A percentile compares a stretch with the other conserved stretches of the same genome.
phyloP scores from a whole-genome alignment of 2,797 vertebrate species.

The Typhlichthys subterraneus region DNA sequence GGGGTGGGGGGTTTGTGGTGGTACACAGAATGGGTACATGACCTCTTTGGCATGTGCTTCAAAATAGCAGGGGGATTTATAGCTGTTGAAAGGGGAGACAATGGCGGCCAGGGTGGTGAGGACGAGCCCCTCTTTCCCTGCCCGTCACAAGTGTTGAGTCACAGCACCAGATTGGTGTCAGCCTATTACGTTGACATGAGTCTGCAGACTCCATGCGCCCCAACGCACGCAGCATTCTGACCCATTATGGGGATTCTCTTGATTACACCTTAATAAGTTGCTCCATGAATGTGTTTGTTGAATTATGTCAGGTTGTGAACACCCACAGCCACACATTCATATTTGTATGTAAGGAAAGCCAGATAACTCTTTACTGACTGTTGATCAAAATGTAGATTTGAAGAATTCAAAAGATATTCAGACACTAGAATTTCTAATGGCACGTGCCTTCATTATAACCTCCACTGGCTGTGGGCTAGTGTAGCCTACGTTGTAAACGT shows the following conservation, averaged over 20 bases:
- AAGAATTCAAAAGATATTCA: too few relatives aligned
- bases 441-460: too few relatives aligned
- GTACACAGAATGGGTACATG: slow-evolving; percentile 34
- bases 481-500: too few relatives aligned
- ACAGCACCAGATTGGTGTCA: slow-evolving; percentile 14
- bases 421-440: too few relatives aligned
- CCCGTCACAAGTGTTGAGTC: slow-evolving; percentile 54
- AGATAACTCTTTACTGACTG: too few relatives aligned
- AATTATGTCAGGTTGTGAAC: background rate
- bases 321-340: too few relatives aligned
- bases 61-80: slow-evolving; percentile 77
- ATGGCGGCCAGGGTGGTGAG: slow-evolving; percentile 50
- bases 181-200: slow-evolving; percentile 8
- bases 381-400: too few relatives aligned
- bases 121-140: slow-evolving; percentile 47
- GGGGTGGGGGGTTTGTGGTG: slow-evolving; percentile 17
- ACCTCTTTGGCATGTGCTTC: slow-evolving; percentile 76
- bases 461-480: too few relatives aligned
- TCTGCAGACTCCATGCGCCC: slow-evolving; percentile 11
- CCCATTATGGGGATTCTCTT: background rate
- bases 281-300: background rate
- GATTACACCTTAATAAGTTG: background rate
- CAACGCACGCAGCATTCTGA: background rate
- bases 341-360: too few relatives aligned
- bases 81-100: slow-evolving; percentile 62